Evolutionary conservation across 2,888 invertebrate genomes (phyloP), one percentile per base, ranked within the genome.

Genomic region (Acleris emargana): DNA sequence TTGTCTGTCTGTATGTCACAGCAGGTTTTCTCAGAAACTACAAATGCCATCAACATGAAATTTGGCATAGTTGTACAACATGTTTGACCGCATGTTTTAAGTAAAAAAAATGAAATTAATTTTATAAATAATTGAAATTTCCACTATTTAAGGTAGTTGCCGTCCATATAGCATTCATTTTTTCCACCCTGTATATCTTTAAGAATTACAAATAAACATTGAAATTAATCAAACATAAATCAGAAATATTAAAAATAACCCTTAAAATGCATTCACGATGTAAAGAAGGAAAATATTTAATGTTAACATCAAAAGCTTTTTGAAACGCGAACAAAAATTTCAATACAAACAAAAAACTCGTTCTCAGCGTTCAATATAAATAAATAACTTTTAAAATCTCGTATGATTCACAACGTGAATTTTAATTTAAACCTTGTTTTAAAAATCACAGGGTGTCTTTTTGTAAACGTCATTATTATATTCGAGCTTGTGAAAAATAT

Each of bases 301-400:
- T n/a, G n/a, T n/a, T n/a, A 64, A 60, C 54, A 64, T 64, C 64
- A 64, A 64, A 64, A 59, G 64, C 50, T 42, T 55, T 59, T 59
- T 59, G 54, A 38, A 55, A 55, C 45, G 59, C 59, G 43, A 64
- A 60, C 59, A 64, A 64, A 64, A 60, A 64, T 64, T 64, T 60
- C 54, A 60, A 64, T 64, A 64, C 64, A 55, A 42, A 59, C 43
- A 59, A 32, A 60, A 64, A 64, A 60, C 64, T 58, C 47, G 53
- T 52, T 58, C 50, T 38, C 59, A 51, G 32, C 47, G 47, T 58
- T 57, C 64, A 22, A 60, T 55, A 45, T 28, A 20, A 50, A 7
- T 7, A n/a, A 7, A 17, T 54, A 49, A 60, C 43, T 55, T 45
- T 20, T 0, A 2, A 28, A n/a, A 54, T 3, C n/a, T 50, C 55